Evolutionary conservation across 2,113 vertebrate species (phyloP).

Genomic region (Aspidoscelis tigris): DNA sequence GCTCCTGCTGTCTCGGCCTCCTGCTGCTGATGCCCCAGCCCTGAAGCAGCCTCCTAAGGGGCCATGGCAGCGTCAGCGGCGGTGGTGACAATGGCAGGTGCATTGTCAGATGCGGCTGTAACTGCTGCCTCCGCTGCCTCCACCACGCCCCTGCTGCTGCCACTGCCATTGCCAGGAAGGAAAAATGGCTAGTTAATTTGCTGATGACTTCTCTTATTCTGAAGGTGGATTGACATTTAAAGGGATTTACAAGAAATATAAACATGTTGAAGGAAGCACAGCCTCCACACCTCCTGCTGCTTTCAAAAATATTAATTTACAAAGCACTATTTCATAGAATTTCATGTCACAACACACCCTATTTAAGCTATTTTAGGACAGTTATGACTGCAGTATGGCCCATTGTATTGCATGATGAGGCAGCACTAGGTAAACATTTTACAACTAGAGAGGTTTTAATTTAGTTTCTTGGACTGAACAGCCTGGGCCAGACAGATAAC

Average conservation of each 20-base stretch:
- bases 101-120: no score
- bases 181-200: no score
- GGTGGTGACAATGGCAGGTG: no score
- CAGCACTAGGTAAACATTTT: conserved; percentile 50
- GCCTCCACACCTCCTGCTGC: conserved; percentile 37
- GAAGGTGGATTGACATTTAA: not conserved
- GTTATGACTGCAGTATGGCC: conserved; percentile 46
- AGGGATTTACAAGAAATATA: conserved; percentile 6
- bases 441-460: conserved; percentile 9
- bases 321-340: conserved; percentile 58
- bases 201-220: no score
- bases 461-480: conserved; percentile 30
- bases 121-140: no score
- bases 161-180: no score
- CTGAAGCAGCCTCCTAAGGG: no score
- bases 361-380: conserved; percentile 56
- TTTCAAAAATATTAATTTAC: conserved; percentile 58
- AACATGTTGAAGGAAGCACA: conserved; percentile 19
- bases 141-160: no score
- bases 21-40: no score
- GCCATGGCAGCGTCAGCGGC: no score
- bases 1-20: no score
- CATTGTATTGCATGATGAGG: conserved; percentile 46
- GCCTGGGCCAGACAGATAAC: conserved; percentile 11
- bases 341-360: conserved; percentile 54